Conservation (phyloP, 2,888 invertebrate species). For the Machimus rusticus region DNA sequence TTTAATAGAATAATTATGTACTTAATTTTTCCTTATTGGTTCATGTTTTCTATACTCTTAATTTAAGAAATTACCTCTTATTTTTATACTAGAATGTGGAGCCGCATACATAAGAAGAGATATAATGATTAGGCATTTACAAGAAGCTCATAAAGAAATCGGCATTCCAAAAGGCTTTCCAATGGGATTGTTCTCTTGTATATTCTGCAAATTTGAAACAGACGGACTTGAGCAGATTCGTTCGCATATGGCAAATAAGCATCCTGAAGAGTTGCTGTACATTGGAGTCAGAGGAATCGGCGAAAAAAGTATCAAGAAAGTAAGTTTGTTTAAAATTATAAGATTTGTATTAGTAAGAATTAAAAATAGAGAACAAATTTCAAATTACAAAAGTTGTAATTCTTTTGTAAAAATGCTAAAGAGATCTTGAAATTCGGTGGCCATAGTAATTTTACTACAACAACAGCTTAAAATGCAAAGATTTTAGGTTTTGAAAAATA, state of each 20-base stretch:
- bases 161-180: neutral
- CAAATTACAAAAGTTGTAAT: neutral
- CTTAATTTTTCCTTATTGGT: neutral
- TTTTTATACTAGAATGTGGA: neutral
- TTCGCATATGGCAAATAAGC: slow-evolving; percentile 8
- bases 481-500: too few species aligned
- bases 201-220: neutral
- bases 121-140: neutral
- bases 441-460: too few species aligned
- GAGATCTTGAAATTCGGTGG: too few species aligned
- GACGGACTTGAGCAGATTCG: neutral
- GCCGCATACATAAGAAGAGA: neutral
- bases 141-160: neutral
- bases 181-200: slow-evolving; percentile 6
- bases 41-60: neutral
- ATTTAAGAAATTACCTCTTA: neutral
- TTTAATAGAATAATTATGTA: neutral
- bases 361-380: neutral
- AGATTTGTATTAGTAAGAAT: neutral
- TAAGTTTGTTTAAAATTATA: neutral
- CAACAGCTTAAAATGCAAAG: too few species aligned
- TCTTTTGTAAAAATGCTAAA: too few species aligned
- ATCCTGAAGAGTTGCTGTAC: slow-evolving; percentile 1
- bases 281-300: neutral
- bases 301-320: neutral